phyloP scores from a whole-genome alignment of 2,888 invertebrate species.

The Arenicola marina region DNA sequence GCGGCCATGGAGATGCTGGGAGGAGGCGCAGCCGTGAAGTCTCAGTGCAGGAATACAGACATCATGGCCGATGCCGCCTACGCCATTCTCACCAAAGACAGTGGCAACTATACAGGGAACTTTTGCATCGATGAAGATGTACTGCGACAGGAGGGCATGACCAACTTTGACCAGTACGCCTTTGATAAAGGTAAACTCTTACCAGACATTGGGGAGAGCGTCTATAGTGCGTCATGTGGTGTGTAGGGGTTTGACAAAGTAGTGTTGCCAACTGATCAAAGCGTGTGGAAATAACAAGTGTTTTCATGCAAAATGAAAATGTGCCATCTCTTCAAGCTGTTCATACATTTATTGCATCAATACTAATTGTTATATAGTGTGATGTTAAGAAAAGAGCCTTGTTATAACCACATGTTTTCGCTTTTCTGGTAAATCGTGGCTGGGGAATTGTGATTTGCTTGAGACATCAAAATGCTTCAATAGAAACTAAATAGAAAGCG shows the following conservation, averaged over 20 bases:
- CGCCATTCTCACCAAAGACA: slow-evolving; percentile 77
- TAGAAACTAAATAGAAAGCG: not conserved
- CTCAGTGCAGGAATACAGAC: slow-evolving; percentile 77
- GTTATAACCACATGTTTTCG: too few species aligned
- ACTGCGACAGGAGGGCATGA: slow-evolving; percentile 76
- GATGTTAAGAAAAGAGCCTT: too few species aligned
- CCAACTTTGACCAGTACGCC: slow-evolving; percentile 78
- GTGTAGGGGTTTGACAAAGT: not conserved
- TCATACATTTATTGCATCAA: too few species aligned
- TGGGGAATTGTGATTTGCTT: too few species aligned
- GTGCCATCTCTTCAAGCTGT: too few species aligned
- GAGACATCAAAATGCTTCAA: too few species aligned
- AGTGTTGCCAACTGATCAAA: not conserved
- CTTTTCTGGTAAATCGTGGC: too few species aligned
- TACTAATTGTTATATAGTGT: too few species aligned
- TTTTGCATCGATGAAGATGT: slow-evolving; percentile 93
- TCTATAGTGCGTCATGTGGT: not conserved
- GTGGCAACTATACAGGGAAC: slow-evolving; percentile 79
- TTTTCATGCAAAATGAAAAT: too few species aligned
- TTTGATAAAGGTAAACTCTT: slow-evolving; percentile 16
- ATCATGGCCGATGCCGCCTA: slow-evolving; percentile 92
- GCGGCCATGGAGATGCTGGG: slow-evolving; percentile 77
- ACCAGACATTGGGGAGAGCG: slow-evolving; percentile 54
- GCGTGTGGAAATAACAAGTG: too few species aligned
- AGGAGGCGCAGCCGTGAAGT: slow-evolving; percentile 63